Evolutionary conservation across 2,888 invertebrate genomes (phyloP), one percentile per base, ranked within the genome.

Genomic region (Cataglyphis altisquamis): DNA sequence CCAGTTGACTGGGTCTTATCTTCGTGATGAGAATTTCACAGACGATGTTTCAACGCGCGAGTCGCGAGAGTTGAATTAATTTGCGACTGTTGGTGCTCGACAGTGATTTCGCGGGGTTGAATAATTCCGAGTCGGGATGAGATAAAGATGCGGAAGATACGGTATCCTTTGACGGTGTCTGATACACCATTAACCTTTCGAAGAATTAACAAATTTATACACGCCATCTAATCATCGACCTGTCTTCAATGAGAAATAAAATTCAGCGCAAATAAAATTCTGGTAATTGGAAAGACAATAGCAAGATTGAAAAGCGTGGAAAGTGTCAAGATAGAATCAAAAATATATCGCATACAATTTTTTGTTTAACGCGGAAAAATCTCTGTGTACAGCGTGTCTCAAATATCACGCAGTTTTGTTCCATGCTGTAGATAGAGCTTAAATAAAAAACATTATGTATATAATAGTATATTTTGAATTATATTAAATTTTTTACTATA

Each of bases 151-250:
- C 72, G 48, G 60, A 55, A 57, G 77, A 70, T 32, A 32, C 32
- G 6, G 52, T 36, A 18, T 29, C 48, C 68, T 73, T 75, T 77
- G 82, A 84, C 63, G 41, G 73, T 41, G 82, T 80, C 80, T 84
- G 57, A 70, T 86, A 85, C 86, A 85, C 86, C 91, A 91, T 92
- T 92, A 92, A 91, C 88, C 88, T 90, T 90, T 85, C 88, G 90
- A 90, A 90, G 89, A 90, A 87, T 90, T 90, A 91, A 92, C 90
- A 90, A 92, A 92, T 92, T 91, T 92, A 88, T 92, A 91, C 86
- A 88, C 87, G 88, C 86, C 85, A 89, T 85, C 89, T 92, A 91
- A 92, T 92, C 91, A 92, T 89, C 84, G 86, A 85, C 63, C 85
- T 75, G 85, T 66, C 85, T 74, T 83, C 66, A 55, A 75, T 75